phyloP scores from a whole-genome alignment of 2,888 invertebrate species.

The Calameuta idolon region DNA sequence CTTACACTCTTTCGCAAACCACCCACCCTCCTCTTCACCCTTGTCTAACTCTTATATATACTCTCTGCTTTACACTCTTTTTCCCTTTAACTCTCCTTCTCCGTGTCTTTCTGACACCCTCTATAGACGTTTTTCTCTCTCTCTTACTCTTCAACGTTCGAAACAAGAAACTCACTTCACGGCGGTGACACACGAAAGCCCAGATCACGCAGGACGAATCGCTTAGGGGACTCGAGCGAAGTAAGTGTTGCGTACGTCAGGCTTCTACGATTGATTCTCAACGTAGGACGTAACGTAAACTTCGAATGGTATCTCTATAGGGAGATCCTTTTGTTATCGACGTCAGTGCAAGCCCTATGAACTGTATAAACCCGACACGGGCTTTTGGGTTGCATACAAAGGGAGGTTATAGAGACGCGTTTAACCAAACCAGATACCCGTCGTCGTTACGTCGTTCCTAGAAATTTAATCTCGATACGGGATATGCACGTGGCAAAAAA shows the following conservation, averaged over 20 bases:
- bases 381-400: not conserved
- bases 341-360: not conserved
- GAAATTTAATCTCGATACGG: not conserved
- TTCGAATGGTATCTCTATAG: not conserved
- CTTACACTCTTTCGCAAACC: slow-evolving; percentile 2
- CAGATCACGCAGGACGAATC: not conserved
- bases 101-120: not conserved
- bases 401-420: not conserved
- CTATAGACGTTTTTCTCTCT: not conserved
- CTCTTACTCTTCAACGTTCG: not conserved
- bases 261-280: not conserved
- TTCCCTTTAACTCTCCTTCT: not conserved
- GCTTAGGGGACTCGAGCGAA: not conserved
- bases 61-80: not conserved
- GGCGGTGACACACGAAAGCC: not conserved
- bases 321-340: not conserved
- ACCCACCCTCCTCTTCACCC: not conserved
- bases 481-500: not conserved
- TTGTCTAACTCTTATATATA: not conserved
- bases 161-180: not conserved
- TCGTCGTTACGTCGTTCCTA: not conserved
- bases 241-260: not conserved
- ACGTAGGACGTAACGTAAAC: not conserved
- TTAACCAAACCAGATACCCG: not conserved
- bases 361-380: not conserved